phyloP scores from a whole-genome alignment of 2,113 vertebrate genomes.

The Morone saxatilis region DNA sequence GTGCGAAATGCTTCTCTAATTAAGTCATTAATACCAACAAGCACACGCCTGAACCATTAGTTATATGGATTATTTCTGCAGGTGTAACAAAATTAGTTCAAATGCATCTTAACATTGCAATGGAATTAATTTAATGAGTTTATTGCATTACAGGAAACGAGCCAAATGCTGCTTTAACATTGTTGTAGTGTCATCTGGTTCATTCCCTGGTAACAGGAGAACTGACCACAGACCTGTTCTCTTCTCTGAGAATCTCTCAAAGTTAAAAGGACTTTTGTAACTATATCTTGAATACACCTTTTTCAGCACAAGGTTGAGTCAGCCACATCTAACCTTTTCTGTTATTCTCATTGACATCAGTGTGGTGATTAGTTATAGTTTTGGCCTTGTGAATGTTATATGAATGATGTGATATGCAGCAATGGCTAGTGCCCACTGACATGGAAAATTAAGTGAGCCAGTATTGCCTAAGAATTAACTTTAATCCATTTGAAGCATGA shows the following conservation, averaged over 20 bases:
- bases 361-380: constrained; percentile 7
- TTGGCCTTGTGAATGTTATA: neutral
- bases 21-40: constrained; percentile 15
- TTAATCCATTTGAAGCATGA: constrained; percentile 17
- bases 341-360: neutral
- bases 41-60: neutral
- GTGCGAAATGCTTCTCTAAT: constrained; percentile 17
- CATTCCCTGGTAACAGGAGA: constrained; percentile 9
- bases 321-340: neutral
- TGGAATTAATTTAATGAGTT: constrained; percentile 23
- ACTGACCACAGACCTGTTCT: neutral
- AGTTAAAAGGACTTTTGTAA: neutral
- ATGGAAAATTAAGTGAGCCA: constrained; percentile 18
- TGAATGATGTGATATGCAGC: neutral
- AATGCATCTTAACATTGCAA: constrained; percentile 11
- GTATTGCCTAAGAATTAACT: constrained; percentile 28
- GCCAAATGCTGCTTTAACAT: constrained; percentile 2
- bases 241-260: neutral
- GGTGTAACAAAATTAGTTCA: neutral
- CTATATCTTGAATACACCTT: neutral
- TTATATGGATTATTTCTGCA: constrained; percentile 4
- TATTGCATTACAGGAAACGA: constrained; percentile 32
- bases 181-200: neutral
- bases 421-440: neutral
- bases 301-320: neutral